Evolutionary conservation across 35 echinoderm and acorn worm genomes (phyloP).

Genomic region (Holothuria glaberrima): DNA sequence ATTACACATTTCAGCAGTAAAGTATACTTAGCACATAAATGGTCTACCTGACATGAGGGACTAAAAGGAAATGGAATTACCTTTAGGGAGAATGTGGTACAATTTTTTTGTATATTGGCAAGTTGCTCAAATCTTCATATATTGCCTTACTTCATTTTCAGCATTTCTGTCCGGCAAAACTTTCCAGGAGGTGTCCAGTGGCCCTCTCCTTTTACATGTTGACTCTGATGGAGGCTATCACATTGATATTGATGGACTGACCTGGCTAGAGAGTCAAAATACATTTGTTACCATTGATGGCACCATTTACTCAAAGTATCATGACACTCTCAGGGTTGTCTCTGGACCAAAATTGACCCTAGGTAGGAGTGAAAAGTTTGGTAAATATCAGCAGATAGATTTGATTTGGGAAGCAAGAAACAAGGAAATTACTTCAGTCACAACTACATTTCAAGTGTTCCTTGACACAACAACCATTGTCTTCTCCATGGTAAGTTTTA

Average conservation of each 20-base stretch:
- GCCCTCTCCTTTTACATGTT: slow-evolving; percentile 23
- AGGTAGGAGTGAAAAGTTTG: slow-evolving; percentile 20
- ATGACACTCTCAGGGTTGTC: slow-evolving; percentile 36
- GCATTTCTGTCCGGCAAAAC: not conserved
- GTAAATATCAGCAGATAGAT: slow-evolving; percentile 42
- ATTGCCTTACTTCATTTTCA: not conserved
- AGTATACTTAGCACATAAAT: no score
- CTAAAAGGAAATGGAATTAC: no score
- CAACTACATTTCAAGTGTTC: slow-evolving; percentile 53
- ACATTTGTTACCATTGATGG: slow-evolving; percentile 53
- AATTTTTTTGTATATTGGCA: no score
- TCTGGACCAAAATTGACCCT: slow-evolving; percentile 13
- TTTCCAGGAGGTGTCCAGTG: slow-evolving; percentile 35
- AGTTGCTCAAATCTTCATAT: no score
- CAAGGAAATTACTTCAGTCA: slow-evolving; percentile 7
- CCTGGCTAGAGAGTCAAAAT: slow-evolving; percentile 54
- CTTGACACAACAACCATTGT: slow-evolving; percentile 46
- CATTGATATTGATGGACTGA: slow-evolving; percentile 38
- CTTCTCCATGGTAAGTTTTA: slow-evolving; percentile 45
- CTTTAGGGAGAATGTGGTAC: no score
- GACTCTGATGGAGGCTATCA: slow-evolving; percentile 32
- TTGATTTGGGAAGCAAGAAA: slow-evolving; percentile 58
- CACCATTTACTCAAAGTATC: slow-evolving; percentile 51
- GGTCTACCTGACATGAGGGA: no score
- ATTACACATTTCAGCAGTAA: no score